A percentile compares a stretch with the other conserved stretches of the same genome.
These are phyloP conservation scores for Lucilia cuprina DNA, from an alignment of 1,140 invertebrate species.

Conservation along the genomic window DNA sequence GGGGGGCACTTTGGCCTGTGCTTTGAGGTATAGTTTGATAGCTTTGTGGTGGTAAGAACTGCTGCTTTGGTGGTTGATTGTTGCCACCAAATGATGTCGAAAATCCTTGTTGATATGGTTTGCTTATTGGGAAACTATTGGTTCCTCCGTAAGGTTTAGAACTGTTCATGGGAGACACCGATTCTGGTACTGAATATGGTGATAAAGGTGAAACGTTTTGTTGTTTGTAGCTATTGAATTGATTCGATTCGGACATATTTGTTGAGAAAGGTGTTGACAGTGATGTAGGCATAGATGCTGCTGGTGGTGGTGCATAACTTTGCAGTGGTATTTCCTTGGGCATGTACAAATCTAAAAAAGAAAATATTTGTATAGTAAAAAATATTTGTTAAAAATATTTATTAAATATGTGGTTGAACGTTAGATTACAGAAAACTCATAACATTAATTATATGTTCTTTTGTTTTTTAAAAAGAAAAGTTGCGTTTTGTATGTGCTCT, in stretches of 20 bases:
- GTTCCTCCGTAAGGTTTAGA: background rate
- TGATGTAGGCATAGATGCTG: background rate
- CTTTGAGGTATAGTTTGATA: slow-evolving; percentile 41
- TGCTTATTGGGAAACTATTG: background rate
- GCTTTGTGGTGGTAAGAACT: slow-evolving; percentile 36
- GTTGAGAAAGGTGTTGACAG: background rate
- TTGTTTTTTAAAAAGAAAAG: too few relatives aligned
- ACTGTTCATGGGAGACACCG: background rate
- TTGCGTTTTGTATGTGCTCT: too few relatives aligned
- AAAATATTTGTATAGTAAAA: too few relatives aligned
- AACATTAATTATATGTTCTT: too few relatives aligned
- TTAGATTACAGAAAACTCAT: too few relatives aligned
- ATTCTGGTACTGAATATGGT: background rate
- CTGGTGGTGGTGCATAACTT: slow-evolving; percentile 53
- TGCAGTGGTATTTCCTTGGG: slow-evolving; percentile 58
- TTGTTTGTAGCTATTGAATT: background rate
- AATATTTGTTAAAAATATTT: too few relatives aligned
- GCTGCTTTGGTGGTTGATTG: slow-evolving; percentile 35
- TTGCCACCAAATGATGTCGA: background rate
- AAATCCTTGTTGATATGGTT: background rate
- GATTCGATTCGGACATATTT: background rate
- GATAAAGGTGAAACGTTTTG: background rate
- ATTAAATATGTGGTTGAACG: too few relatives aligned
- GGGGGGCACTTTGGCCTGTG: slow-evolving; percentile 29
- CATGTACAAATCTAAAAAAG: slow-evolving; percentile 50